Evolutionary conservation across 1,140 invertebrate species (phyloP).

Genomic region (Cotesia typhae): DNA sequence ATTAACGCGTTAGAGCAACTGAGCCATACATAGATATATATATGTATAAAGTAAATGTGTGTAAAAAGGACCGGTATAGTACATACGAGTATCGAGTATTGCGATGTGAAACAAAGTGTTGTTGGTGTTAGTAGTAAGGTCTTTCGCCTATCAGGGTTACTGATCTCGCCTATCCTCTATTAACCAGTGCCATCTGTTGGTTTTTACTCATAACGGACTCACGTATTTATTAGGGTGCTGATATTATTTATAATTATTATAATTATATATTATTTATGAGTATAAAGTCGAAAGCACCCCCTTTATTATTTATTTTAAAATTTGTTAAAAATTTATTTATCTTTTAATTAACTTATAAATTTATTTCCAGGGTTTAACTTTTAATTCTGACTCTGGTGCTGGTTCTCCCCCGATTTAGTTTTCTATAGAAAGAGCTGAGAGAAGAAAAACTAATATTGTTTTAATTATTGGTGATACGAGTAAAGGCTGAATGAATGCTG

Average conservation of each 20-base stretch:
- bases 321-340: not conserved
- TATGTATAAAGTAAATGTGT: not conserved
- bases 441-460: not conserved
- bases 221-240: not conserved
- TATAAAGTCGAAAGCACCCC: too few relatives aligned
- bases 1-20: not conserved
- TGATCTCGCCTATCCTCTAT: constrained; percentile 54
- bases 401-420: constrained; percentile 13
- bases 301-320: too few relatives aligned
- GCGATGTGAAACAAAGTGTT: constrained; percentile 11
- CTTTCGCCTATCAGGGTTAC: constrained; percentile 59
- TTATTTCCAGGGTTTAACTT: too few relatives aligned
- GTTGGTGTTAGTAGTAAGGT: constrained; percentile 38
- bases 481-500: constrained; percentile 20
- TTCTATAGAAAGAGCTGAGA: not conserved
- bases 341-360: not conserved
- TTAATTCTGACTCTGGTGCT: not conserved
- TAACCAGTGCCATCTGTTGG: constrained; percentile 59
- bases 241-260: not conserved
- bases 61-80: constrained; percentile 5
- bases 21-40: not conserved
- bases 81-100: too few relatives aligned
- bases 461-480: constrained; percentile 2
- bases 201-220: constrained; percentile 43
- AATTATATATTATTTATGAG: not conserved